Evolutionary conservation across 1,140 invertebrate genomes (phyloP), one percentile per base, ranked within the genome.

Genomic region (Drosophila truncata): DNA sequence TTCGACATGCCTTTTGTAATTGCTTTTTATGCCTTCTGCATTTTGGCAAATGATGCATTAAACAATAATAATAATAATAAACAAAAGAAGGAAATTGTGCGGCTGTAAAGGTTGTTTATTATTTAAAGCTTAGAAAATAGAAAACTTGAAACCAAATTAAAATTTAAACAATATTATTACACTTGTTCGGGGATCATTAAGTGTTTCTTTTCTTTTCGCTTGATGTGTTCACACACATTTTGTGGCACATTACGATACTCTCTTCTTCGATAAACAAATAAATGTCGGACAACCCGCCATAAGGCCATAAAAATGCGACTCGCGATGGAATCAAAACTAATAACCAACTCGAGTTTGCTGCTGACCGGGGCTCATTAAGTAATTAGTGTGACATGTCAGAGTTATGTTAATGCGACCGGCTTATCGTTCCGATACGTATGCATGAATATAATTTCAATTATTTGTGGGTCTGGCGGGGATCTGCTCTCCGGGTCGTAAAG

Each of bases 301-400:
- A 52, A 60, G 71, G 11, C 63, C 55, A 75, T 61, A 82, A 76
- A 80, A 80, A 82, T 54, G 29, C 46, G 25, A 71, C 71, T 77
- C 33, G 33, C 39, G 35, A 58, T 33, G 54, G 73, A 60, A 73
- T 74, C 70, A 79, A 83, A 85, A 81, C 42, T 73, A 82, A 86
- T 79, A 81, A 77, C 65, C 62, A 71, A 33, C n/a, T 55, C 25
- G 11, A 46, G 62, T 5, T 31, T 27, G 46, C 42, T 42, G 57
- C 75, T 71, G 75, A 41, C 74, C 64, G 78, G 83, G 75, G 77
- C 74, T 92, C 91, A 92, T 92, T 92, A 92, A 90, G 91, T 92
- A 92, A 92, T 92, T 92, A 92, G 91, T 92, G 91, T 91, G 91
- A 92, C 91, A 92, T 91, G 85, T 78, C 85, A 86, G 62, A 91